These are phyloP conservation scores for Zygaena filipendulae DNA, from an alignment of 2,888 invertebrate species.

Conservation along the genomic window DNA sequence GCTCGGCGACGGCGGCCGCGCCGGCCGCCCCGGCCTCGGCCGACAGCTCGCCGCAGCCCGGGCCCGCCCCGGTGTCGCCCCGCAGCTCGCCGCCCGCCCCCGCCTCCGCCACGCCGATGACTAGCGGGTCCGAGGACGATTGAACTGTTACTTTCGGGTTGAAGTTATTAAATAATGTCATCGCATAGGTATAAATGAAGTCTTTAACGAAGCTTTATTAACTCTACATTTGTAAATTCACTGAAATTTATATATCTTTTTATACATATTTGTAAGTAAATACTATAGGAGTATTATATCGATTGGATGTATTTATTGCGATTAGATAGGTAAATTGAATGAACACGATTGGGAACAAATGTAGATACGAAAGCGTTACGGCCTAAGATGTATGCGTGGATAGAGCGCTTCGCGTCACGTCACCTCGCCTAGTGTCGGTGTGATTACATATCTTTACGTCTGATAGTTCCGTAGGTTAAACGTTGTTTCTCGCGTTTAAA, in stretches of 20 bases:
- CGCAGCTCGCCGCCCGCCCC: constrained; percentile 15
- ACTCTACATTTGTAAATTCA: constrained; percentile 67
- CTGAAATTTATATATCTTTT: constrained; percentile 63
- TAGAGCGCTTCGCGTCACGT: too few species aligned
- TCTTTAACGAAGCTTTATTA: constrained; percentile 68
- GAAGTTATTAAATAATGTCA: constrained; percentile 66
- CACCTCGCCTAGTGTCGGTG: constrained; percentile 2
- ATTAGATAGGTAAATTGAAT: constrained; percentile 58
- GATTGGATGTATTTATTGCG: constrained; percentile 61
- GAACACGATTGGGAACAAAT: constrained; percentile 61
- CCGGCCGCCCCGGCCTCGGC: constrained; percentile 19
- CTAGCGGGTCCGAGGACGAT: constrained; percentile 26
- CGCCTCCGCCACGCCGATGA: constrained; percentile 17
- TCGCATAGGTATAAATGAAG: constrained; percentile 57
- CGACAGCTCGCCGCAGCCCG: constrained; percentile 27
- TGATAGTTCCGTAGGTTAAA: constrained; percentile 27
- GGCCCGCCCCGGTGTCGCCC: constrained; percentile 10
- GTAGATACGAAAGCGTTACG: constrained; percentile 46
- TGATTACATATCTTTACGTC: constrained; percentile 49
- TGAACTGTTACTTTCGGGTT: constrained; percentile 58
- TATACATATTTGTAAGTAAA: constrained; percentile 59
- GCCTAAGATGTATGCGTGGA: constrained; percentile 42
- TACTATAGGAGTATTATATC: too few species aligned
- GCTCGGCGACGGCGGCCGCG: constrained; percentile 35
- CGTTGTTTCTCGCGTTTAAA: constrained; percentile 28